Evolutionary conservation across 2,113 vertebrate species (phyloP).

Genomic region (Phaetusa simplex): DNA sequence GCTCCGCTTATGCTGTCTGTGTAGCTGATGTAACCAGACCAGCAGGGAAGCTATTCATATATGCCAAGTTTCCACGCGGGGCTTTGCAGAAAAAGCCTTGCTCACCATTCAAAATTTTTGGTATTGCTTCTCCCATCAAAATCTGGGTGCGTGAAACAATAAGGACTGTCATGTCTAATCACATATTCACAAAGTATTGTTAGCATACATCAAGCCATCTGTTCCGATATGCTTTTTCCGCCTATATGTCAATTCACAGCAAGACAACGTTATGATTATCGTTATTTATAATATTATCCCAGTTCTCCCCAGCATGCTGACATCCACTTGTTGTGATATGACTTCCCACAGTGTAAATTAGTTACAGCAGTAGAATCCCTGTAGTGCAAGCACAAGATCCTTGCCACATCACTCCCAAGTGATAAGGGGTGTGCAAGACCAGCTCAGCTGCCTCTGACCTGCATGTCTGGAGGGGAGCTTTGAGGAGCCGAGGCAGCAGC

Average conservation of each 20-base stretch:
- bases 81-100: neutral
- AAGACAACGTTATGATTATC: neutral
- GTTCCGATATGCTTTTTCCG: neutral
- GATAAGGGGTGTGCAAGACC: neutral
- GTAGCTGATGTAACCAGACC: neutral
- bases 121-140: conserved; percentile 20
- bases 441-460: neutral
- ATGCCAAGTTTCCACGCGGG: neutral
- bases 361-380: neutral
- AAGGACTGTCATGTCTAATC: neutral
- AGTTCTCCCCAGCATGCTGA: neutral
- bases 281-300: neutral
- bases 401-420: neutral
- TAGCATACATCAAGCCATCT: conserved; percentile 42
- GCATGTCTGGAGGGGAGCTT: neutral
- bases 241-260: neutral
- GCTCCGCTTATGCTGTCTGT: neutral
- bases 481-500: neutral
- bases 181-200: neutral
- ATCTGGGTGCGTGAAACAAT: neutral
- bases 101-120: conserved; percentile 13
- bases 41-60: neutral
- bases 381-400: neutral
- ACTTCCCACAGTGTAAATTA: neutral
- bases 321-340: neutral